Base-by-base conservation (phyloP, 2,113 vertebrate species). In the Aphyosemion australe region DNA sequence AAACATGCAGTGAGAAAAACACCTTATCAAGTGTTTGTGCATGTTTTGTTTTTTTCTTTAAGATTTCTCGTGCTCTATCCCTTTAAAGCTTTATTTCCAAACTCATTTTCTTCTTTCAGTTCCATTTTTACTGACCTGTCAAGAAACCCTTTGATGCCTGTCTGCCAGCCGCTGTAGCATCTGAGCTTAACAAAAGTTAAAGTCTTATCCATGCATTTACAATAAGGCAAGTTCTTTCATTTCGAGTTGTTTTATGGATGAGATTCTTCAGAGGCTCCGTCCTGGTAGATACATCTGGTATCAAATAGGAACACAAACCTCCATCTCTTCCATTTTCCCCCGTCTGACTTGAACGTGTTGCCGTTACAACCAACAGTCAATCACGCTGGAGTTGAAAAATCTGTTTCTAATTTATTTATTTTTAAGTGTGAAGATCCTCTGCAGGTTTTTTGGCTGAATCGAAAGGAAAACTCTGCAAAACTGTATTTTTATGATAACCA, bases 81-180 rank as follows among this genome's bases (percentile, higher is more conserved):
- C 57, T 26, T 61, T 26, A 26, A 20, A 43, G 19, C 2, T 48
- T 48, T 39, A 0, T 54, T 57, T 65, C 46, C 26, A 72, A 69
- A 72, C 61, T 61, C 2, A 5, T 54, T 71, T 68, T 70, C 19
- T 69, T 54, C 46, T 16, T 61, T 76, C 43, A 13, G 26, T 50
- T 18, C 16, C 31, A 58, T 55, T 26, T 70, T 71, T 56, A 61
- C 77, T 16, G 63, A 72, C 67, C 58, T 65, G 65, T 69, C 65
- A 72, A 59, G 47, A 56, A 66, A 56, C 61, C 61, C 56, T 52
- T 64, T 49, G 55, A 71, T 69, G 63, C 39, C 55, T 46, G 69
- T 41, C 61, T 49, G 48, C 57, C 34, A n/a, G 19, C 53, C 47
- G 39, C 14, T 18, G 52, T 1, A 42, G 51, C 45, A 46, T 49